Percentiles rank a stretch among this genome's conserved stretches.
Evolutionary conservation across 2,113 vertebrate species (phyloP).

Genomic region (Oreochromis aureus): DNA sequence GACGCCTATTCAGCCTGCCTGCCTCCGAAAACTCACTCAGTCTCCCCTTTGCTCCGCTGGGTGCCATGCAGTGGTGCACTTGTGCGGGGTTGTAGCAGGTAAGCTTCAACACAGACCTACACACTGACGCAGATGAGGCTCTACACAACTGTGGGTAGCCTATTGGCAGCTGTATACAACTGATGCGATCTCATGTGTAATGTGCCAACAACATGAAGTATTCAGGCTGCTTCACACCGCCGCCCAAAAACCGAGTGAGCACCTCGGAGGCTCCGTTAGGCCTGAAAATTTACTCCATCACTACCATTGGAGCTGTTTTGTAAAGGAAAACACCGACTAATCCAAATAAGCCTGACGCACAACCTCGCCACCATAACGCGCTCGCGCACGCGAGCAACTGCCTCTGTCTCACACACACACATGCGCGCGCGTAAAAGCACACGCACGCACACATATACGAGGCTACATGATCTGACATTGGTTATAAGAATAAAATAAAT

Average conservation of each 20-base stretch:
- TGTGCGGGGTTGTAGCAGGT: conserved; percentile 27
- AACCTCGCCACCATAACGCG: conserved; percentile 44
- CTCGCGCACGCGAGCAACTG: conserved; percentile 17
- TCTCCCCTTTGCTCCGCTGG: neutral
- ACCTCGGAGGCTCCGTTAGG: neutral
- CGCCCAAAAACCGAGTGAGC: neutral
- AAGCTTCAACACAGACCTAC: conserved; percentile 23
- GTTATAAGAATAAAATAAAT: neutral
- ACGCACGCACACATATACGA: neutral
- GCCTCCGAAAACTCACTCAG: conserved; percentile 11
- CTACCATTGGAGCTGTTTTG: conserved; percentile 37
- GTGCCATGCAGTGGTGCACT: conserved; percentile 26
- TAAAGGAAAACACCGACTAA: conserved; percentile 46
- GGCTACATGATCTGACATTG: conserved; percentile 29
- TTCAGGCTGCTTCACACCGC: neutral
- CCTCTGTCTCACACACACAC: conserved; percentile 6
- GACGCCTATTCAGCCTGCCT: conserved; percentile 10
- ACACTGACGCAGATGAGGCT: conserved; percentile 47
- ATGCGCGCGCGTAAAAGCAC: neutral
- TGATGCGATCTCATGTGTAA: conserved; percentile 26
- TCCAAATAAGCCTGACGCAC: conserved; percentile 57
- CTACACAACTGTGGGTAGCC: conserved; percentile 11
- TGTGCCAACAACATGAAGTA: conserved; percentile 5
- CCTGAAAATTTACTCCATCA: conserved; percentile 20
- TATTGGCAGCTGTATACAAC: neutral